phyloP scores from a whole-genome alignment of 1,140 invertebrate species.

The Lamellibrachia luymesi region DNA sequence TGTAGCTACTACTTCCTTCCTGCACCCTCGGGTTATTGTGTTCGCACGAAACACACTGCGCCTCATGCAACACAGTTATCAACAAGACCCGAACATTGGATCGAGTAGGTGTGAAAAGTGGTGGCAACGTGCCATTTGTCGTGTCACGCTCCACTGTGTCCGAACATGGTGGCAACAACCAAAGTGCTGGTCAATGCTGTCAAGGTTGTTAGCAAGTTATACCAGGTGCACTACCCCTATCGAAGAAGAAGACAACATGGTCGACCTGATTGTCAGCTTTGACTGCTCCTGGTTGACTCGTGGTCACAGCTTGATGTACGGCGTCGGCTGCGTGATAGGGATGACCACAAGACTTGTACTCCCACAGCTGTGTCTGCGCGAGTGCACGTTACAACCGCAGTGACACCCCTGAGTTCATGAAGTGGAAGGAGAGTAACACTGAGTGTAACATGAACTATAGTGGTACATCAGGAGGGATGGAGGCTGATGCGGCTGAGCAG shows the following conservation, averaged over 20 bases:
- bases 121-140: not conserved
- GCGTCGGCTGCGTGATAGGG: not conserved
- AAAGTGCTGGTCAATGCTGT: not conserved
- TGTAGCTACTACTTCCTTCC: not conserved
- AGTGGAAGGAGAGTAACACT: not conserved
- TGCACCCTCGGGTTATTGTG: not conserved
- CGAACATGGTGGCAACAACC: not conserved
- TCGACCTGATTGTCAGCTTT: not conserved
- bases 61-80: not conserved
- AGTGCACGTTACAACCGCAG: not conserved
- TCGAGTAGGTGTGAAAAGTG: not conserved
- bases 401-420: not conserved
- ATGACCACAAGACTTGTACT: not conserved
- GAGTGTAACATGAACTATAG: too few species aligned
- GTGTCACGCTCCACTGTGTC: not conserved
- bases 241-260: not conserved
- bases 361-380: not conserved
- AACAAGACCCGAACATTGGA: not conserved
- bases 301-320: not conserved
- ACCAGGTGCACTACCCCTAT: not conserved
- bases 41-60: not conserved
- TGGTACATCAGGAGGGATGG: not conserved
- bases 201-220: not conserved
- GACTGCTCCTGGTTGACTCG: not conserved
- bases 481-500: not conserved